Evolutionary conservation across 2,797 vertebrate genomes (phyloP), one percentile per base, ranked within the genome.

Genomic region (Parauchenoglanis punctatus): DNA sequence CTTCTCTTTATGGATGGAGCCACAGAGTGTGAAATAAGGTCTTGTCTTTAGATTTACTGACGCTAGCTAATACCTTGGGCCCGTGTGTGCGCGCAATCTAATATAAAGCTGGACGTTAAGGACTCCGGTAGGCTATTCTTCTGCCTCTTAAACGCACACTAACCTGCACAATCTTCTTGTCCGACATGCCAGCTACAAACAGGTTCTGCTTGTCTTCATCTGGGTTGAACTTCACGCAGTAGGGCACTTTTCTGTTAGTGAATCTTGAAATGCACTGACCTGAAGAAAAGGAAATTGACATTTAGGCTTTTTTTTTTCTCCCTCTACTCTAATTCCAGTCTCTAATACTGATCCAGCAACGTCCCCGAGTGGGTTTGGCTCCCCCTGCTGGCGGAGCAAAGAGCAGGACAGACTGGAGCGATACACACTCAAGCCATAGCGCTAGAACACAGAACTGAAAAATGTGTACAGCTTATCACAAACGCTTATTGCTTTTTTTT

Each of bases 141-240:
- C 17, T 20, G 25, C 15, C 15, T 49, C 58, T 18, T 77, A 58
- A 18, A 56, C n/a, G 7, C 54, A 81, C 81, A 81, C 92, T 91
- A 94, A 99, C 98, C 95, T 99, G 98, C 31, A 99, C 98, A 68
- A 99, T 99, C 95, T 99, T 99, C 92, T 99, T 99, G 95, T 99
- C 98, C 0, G 98, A 99, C 98, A 99, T 99, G 54, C 98, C 98
- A 40, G 98, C 98, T 88, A 99, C 98, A 90, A 99, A 97, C 54
- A 99, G 97, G 92, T 94, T 97, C 92, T 99, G 98, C 87, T 99
- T 99, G 90, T 99, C 98, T 94, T 99, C 97, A 5, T 99, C 98
- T 10, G 98, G 98, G 94, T 99, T 99, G 94, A 99, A 99, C 92
- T 99, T 99, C 87, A 99, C 98, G 91, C 98, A 99, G 85, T 99